Evolutionary conservation across 1,140 invertebrate species (phyloP).

Genomic region (Apis mellifera): DNA sequence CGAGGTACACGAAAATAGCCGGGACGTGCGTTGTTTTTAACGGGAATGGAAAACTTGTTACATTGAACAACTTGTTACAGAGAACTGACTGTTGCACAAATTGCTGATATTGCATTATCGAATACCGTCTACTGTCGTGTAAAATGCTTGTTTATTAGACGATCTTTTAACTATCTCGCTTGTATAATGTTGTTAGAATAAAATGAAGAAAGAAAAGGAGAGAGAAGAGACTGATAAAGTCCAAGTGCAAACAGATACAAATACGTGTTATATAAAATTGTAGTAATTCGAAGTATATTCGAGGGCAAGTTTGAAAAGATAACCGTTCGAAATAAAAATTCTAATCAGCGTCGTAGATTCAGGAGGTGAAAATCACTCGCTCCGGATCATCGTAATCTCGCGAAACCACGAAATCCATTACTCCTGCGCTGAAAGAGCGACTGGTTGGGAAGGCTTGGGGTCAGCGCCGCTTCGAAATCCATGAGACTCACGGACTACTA

Average conservation of each 20-base stretch:
- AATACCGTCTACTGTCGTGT: background rate
- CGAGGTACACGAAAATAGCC: slow-evolving; percentile 12
- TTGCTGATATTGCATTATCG: background rate
- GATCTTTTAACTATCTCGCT: no score
- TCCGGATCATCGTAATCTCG: background rate
- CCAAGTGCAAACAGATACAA: no score
- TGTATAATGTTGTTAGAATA: no score
- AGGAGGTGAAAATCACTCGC: background rate
- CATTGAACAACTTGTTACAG: slow-evolving; percentile 19
- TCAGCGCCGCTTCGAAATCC: background rate
- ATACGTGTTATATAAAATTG: background rate
- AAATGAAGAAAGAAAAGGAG: no score
- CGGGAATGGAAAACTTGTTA: slow-evolving; percentile 30
- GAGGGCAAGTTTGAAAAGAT: background rate
- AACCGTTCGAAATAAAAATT: background rate
- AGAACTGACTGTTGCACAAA: background rate
- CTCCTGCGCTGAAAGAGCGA: background rate
- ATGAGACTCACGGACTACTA: background rate
- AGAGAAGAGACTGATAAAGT: no score
- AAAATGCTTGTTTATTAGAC: background rate
- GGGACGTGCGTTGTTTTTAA: slow-evolving; percentile 12
- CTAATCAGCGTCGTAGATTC: background rate
- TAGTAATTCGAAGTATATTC: background rate
- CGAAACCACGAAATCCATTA: slow-evolving; percentile 4
- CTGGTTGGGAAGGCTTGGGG: background rate